Percentiles rank a stretch among this genome's conserved stretches.
Conservation (phyloP, 2,113 vertebrate genomes). For the Lophochroa leadbeateri region DNA sequence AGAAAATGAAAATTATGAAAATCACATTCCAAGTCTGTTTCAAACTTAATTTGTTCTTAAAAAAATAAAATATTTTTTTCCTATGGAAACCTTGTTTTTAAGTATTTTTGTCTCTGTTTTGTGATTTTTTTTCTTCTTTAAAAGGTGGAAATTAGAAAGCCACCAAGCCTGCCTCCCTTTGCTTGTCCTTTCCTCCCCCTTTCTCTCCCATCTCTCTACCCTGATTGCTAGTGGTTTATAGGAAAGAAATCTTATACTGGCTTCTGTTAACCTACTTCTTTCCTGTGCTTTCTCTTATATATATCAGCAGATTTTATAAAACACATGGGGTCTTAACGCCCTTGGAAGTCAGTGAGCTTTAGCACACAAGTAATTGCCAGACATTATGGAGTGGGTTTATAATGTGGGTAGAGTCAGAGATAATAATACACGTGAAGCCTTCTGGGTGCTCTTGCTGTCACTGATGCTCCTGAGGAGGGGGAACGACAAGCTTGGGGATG, state of each 20-base stretch:
- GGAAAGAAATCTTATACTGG: not conserved
- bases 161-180: not conserved
- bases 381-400: not conserved
- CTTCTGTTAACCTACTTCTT: not conserved
- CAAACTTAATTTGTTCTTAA: slow-evolving; percentile 98
- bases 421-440: not conserved
- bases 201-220: not conserved
- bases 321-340: not conserved
- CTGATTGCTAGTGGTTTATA: not conserved
- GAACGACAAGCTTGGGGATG: not conserved
- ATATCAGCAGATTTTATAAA: not conserved
- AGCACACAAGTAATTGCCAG: not conserved
- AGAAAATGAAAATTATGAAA: slow-evolving; percentile 82
- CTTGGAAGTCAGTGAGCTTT: not conserved
- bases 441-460: not conserved
- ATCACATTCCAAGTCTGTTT: slow-evolving; percentile 99
- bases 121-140: not conserved
- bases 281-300: not conserved
- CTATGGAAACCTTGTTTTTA: slow-evolving; percentile 89
- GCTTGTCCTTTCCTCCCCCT: not conserved
- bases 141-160: not conserved
- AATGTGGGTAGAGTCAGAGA: not conserved
- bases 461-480: not conserved
- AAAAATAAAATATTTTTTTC: slow-evolving; percentile 99
- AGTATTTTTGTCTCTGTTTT: slow-evolving; percentile 64